Base-by-base conservation (phyloP, 2,888 invertebrate species). In the Apoderus coryli region DNA sequence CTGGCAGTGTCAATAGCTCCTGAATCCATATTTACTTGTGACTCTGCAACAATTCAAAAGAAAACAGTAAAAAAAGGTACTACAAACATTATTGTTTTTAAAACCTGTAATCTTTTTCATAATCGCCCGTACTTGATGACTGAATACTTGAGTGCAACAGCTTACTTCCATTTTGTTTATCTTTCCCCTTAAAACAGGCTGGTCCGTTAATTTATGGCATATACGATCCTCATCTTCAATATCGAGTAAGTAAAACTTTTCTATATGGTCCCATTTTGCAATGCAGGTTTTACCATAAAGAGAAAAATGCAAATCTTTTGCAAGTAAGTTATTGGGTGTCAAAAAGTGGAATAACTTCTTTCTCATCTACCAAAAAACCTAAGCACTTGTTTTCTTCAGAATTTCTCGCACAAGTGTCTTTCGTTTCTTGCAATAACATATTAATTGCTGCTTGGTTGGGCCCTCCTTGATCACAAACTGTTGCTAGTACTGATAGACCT, bases 401-500 rank as follows among this genome's bases (percentile, higher is more conserved):
- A 11, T 13, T 19, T 12, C 19, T 9, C 7, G 14, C 12, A 29
- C 22, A 29, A 10, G 11, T 12, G 4, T 10, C 13, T 12, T 10
- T 13, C 6, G 29, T 25, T 11, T 31, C 26, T 16, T 16, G n/a
- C 15, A 15, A n/a, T 4, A 31, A 10, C 5, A n/a, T 11, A 6
- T 31, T 16, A 16, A 31, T 19, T 10, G 27, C 32, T 26, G 31
- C 19, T 15, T 14, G 3, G 16, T 33, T 32, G 14, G 25, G 12
- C 7, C 29, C 29, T 3, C 15, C 25, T 26, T 31, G 31, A 19
- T 31, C 31, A 16, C 31, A 30, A 26, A 35, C 31, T 26, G 44
- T 43, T 6, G 45, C 44, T 13, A 44, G 34, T 15, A 45, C 33
- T 12, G 16, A 28, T 2, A 46, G 27, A 2, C 46, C 45, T 14